Base-by-base conservation (phyloP, 1,140 invertebrate genomes). In the Drosophila kikkawai region DNA sequence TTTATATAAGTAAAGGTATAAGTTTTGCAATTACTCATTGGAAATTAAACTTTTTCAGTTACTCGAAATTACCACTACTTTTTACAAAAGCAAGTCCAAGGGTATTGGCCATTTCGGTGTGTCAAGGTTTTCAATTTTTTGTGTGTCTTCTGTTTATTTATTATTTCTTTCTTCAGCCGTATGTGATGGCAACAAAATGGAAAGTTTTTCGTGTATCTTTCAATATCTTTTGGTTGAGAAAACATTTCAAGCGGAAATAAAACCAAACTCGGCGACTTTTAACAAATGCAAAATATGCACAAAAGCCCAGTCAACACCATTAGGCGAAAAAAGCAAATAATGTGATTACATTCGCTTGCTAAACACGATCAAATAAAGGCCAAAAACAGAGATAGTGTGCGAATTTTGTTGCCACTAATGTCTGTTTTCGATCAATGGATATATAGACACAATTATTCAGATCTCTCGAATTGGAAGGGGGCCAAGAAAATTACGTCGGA, bases 401-500 rank as follows among this genome's bases (percentile, higher is more conserved):
- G 64, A 71, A 58, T 57, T 19, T 47, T 9, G 47, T 29, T 58
- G 64, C 82, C 57, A 79, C 36, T 29, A 70, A 48, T 68, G 56
- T 50, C 37, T 79, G 26, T 32, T 41, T 47, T 36, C 19, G 60
- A 79, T 69, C 67, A 79, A 71, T 79, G 36, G 50, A 48, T 36
- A 58, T 15, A 56, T 56, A 56, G 53, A 56, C 32, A 58, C 51
- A 42, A 70, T 61, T 57, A 44, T 57, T 41, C 22, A 17, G 39
- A 60, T 75, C 13, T 57, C 32, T 51, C 39, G 11, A 13, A 12
- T 70, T 74, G 70, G 68, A 50, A 8, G 70, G 53, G 17, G 55
- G 70, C 70, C 70, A 74, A 73, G 45, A 73, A 74, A 60, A 74
- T 73, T 74, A 60, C 70, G 70, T 74, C 67, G 51, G 26, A 59